A percentile compares a stretch with the other conserved stretches of the same genome.
These are phyloP conservation scores for Heteromyza rotundicornis DNA, from an alignment of 2,888 invertebrate species.

Conservation along the genomic window DNA sequence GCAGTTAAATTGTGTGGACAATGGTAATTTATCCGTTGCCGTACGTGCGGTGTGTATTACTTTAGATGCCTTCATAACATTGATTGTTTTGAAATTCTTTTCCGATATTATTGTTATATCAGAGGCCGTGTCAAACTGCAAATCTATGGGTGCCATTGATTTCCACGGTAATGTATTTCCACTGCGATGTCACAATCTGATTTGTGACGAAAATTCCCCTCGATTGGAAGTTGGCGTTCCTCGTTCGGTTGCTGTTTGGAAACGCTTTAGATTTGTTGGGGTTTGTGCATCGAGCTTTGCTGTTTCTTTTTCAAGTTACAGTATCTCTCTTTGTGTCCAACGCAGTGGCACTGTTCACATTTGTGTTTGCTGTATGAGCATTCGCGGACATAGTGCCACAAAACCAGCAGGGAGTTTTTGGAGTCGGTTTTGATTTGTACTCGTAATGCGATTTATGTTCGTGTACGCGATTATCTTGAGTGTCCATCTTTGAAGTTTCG, in stretches of 20 bases:
- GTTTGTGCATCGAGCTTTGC: too few species aligned
- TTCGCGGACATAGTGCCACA: conserved; percentile 30
- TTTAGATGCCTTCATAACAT: background rate
- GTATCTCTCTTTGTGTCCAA: conserved; percentile 30
- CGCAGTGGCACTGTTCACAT: conserved; percentile 21
- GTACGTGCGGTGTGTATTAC: conserved; percentile 19
- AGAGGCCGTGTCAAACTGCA: conserved; percentile 26
- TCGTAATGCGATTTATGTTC: too few species aligned
- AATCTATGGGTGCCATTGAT: conserved; percentile 24
- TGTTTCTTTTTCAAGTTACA: conserved; percentile 11
- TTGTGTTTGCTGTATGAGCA: conserved; percentile 26
- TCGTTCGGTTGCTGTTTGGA: too few species aligned
- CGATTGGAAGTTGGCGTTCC: conserved; percentile 7
- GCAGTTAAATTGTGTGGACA: conserved; percentile 21
- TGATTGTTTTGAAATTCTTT: conserved; percentile 17
- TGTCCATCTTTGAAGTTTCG: conserved; percentile 11
- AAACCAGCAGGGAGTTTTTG: conserved; percentile 30
- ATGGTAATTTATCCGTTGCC: conserved; percentile 22
- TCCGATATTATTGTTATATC: conserved; percentile 28
- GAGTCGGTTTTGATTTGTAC: conserved; percentile 22
- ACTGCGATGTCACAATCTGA: conserved; percentile 13
- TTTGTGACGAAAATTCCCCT: conserved; percentile 24
- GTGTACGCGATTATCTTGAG: background rate
- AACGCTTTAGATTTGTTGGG: too few species aligned
- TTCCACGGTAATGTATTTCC: conserved; percentile 29